Evolutionary conservation across 2,113 vertebrate species (phyloP), one percentile per base, ranked within the genome.

Genomic region (Irena cyanogastra): DNA sequence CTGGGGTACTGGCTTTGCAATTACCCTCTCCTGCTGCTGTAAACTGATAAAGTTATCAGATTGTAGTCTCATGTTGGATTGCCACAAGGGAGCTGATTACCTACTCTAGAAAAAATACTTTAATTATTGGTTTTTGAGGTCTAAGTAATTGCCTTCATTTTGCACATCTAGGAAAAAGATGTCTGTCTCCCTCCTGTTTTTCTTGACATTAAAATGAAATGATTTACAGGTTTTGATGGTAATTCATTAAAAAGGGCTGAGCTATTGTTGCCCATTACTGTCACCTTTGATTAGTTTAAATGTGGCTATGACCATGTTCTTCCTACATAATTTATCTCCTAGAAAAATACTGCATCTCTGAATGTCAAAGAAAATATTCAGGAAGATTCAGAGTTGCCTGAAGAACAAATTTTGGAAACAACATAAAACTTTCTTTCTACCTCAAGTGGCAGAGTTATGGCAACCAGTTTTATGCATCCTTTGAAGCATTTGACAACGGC

Each of bases 251-350:
- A 93, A 90, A 87, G 81, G 76, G 75, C 79, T 75, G 85, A 89
- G 49, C 64, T 71, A 31, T 59, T 77, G 59, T 76, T 86, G 89
- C 37, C 76, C 90, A 83, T 93, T 92, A 90, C 83, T 91, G 96
- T 89, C 91, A 93, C 13, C 56, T 90, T 89, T 23, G 12, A 94
- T 95, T 93, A 96, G 37, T 60, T 89, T 64, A 75, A 90, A 71
- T 27, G 14, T 10, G 13, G 20, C 53, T 91, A n/a, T 57, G 57
- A 82, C 69, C 1, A 0, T 52, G 59, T 72, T 53, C 81, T 91
- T 94, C 82, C 74, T 95, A 72, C 82, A 97, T 95, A 94, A 96
- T 84, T 89, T 75, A 96, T 80, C 24, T 76, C 45, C 27, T 85
- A 79, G 65, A 30, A 94, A 84, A 63, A 64, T 53, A 28, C 1